A percentile compares a stretch with the other conserved stretches of the same genome.
Conservation (phyloP, 1,140 invertebrate species). For the Limonius californicus region DNA sequence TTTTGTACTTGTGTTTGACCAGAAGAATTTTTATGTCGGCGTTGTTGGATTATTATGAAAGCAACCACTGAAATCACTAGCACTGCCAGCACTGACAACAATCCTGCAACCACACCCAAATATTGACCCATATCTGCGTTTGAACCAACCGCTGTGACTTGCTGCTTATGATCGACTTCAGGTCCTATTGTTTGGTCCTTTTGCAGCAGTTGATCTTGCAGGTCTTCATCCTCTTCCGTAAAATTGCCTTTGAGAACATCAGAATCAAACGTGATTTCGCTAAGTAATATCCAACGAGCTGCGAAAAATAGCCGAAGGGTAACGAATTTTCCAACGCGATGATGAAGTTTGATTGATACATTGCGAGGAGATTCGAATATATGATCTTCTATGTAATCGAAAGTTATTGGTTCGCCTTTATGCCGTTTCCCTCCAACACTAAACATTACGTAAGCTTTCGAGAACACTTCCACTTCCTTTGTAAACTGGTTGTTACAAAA, state of each 20-base stretch:
- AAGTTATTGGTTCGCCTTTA: conserved; percentile 69
- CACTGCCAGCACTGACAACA: conserved; percentile 40
- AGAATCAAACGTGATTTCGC: conserved; percentile 80
- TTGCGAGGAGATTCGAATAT: conserved; percentile 80
- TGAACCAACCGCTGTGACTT: conserved; percentile 38
- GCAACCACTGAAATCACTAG: conserved; percentile 36
- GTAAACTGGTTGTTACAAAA: conserved; percentile 80
- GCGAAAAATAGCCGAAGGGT: conserved; percentile 78
- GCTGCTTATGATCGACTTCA: conserved; percentile 35
- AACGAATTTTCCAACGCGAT: conserved; percentile 77
- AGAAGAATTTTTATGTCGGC: conserved; percentile 38
- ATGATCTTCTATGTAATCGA: conserved; percentile 71
- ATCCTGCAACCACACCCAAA: conserved; percentile 41
- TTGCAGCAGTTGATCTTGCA: conserved; percentile 25
- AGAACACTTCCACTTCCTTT: conserved; percentile 77
- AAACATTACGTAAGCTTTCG: conserved; percentile 73
- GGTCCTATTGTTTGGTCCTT: conserved; percentile 33
- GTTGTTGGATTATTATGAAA: conserved; percentile 40
- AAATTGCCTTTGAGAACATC: conserved; percentile 44
- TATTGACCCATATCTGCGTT: conserved; percentile 39
- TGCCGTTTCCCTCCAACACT: conserved; percentile 77
- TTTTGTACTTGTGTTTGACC: conserved; percentile 40
- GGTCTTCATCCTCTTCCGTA: conserved; percentile 37
- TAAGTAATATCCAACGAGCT: conserved; percentile 84
- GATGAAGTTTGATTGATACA: conserved; percentile 78